These are phyloP conservation scores for Umimayanthus chanpuru DNA, from an alignment of 92 coral and sea anemone species.

Conservation along the genomic window DNA sequence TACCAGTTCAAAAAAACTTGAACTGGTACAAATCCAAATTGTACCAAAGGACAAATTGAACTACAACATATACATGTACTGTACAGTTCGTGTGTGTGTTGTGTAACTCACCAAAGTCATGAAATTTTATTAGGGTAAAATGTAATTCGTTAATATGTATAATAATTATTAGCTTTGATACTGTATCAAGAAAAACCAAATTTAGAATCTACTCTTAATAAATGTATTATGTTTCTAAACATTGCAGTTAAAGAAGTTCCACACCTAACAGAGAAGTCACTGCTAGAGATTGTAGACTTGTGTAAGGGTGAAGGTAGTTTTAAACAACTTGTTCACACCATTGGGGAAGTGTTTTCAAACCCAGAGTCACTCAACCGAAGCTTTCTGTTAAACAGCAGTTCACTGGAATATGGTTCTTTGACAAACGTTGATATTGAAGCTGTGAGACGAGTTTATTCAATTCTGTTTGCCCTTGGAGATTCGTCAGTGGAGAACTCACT, in stretches of 20 bases:
- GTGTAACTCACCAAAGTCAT: too few relatives aligned
- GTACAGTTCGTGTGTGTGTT: too few relatives aligned
- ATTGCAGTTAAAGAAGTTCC: constrained; percentile 58
- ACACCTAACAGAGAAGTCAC: constrained; percentile 72
- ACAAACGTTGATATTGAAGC: constrained; percentile 84
- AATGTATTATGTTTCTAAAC: not conserved
- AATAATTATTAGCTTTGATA: too few relatives aligned
- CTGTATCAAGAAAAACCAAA: too few relatives aligned
- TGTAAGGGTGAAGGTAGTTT: constrained; percentile 72
- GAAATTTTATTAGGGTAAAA: too few relatives aligned
- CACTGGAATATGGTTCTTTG: constrained; percentile 43
- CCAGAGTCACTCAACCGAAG: constrained; percentile 86
- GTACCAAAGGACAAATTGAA: too few relatives aligned
- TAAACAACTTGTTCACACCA: constrained; percentile 79
- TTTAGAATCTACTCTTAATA: too few relatives aligned
- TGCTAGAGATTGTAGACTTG: constrained; percentile 59
- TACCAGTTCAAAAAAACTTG: too few relatives aligned
- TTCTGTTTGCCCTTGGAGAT: constrained; percentile 79
- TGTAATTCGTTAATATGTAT: too few relatives aligned
- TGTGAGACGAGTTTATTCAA: constrained; percentile 70
- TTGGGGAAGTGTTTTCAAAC: constrained; percentile 89
- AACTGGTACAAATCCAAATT: too few relatives aligned
- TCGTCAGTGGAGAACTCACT: constrained; percentile 91
- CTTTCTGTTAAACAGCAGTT: constrained; percentile 63
- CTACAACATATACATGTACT: too few relatives aligned